Base-by-base conservation (phyloP, 2,113 vertebrate species). In the Cochlearius cochlearius region DNA sequence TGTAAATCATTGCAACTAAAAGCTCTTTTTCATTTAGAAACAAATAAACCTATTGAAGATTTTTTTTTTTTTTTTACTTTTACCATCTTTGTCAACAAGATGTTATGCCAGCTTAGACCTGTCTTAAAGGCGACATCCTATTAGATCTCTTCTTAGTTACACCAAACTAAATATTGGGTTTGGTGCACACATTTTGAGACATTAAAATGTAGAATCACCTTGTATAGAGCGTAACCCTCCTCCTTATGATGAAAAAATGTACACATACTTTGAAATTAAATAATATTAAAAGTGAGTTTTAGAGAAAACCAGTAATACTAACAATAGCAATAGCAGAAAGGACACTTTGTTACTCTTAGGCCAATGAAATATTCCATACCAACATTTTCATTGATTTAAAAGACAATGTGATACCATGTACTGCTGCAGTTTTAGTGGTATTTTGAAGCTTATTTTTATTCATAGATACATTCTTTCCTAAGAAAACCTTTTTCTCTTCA, bases 221-320 rank as follows among this genome's bases (percentile, higher is more conserved):
- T 58, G 27, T 53, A 19, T 2, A 68, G 30, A 79, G 66, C 0
- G 0, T 38, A 84, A 76, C 5, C 30, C 27, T 27, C 11, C 5
- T 55, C 26, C 23, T 36, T 60, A 45, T 15, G 19, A 56, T 64
- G 29, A 69, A 50, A 63, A 86, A 29, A 30, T 1, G 25, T 60
- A 60, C 25, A 22, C 5, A 34, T 21, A 50, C 25, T 75, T 64
- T 66, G 52, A 83, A 79, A 90, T 66, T 13, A 75, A 90, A 36
- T 36, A 13, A 22, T 62, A 68, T 21, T 86, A 49, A 38, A 91
- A 86, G 7, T 21, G 34, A 63, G 16, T 50, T 78, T 36, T 69
- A 2, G 29, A 69, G 38, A 60, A 87, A 63, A 60, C 1, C 5
- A 50, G 11, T 23, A 63, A n/a, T 2, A 64, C 15, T 66, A 87